phyloP scores from a whole-genome alignment of 2,888 invertebrate genomes.

The Lysandra coridon region DNA sequence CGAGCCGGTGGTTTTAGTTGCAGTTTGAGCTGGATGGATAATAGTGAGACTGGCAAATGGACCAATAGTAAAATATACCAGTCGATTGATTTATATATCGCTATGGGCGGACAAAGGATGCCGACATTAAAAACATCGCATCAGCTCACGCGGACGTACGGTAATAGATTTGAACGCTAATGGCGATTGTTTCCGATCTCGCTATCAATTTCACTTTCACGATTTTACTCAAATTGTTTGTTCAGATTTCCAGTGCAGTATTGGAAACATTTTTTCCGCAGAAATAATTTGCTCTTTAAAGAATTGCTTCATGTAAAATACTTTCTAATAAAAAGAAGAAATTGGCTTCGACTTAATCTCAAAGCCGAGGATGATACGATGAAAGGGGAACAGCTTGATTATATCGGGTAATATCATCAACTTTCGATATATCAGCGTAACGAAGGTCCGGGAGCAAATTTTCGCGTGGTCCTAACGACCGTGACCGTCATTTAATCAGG shows the following conservation, averaged over 20 bases:
- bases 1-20: too few relatives aligned
- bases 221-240: neutral
- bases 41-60: neutral
- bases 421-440: slow-evolving; percentile 39
- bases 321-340: neutral
- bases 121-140: slow-evolving; percentile 16
- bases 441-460: slow-evolving; percentile 58
- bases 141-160: slow-evolving; percentile 4
- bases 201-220: neutral
- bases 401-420: neutral
- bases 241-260: neutral
- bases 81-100: neutral
- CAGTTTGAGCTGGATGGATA: neutral
- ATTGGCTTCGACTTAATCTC: neutral
- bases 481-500: slow-evolving; percentile 69
- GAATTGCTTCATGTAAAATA: too few relatives aligned
- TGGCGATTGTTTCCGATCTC: neutral
- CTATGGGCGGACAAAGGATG: neutral
- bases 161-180: slow-evolving; percentile 22
- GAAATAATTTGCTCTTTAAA: too few relatives aligned
- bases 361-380: neutral
- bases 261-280: neutral
- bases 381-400: slow-evolving; percentile 3
- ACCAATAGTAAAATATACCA: neutral
- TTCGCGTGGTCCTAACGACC: slow-evolving; percentile 59